Evolutionary conservation across 1,140 invertebrate species (phyloP).

Genomic region (Hermetia illucens): DNA sequence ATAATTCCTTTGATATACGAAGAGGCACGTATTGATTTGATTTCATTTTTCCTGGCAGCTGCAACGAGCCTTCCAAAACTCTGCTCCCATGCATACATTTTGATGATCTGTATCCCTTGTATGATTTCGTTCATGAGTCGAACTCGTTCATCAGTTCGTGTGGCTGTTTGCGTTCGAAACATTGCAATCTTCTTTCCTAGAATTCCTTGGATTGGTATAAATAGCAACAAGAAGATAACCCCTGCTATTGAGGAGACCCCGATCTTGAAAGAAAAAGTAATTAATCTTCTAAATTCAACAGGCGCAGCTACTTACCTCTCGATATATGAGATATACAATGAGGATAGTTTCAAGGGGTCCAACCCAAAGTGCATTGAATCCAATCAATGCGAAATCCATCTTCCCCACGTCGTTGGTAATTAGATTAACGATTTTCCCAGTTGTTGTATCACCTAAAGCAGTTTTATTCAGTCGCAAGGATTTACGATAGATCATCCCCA

Average conservation of each 20-base stretch:
- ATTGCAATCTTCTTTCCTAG: conserved; percentile 48
- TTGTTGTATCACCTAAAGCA: conserved; percentile 54
- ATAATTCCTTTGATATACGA: conserved; percentile 52
- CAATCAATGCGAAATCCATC: conserved; percentile 38
- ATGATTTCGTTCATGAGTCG: too few species aligned
- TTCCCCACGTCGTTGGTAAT: conserved; percentile 69
- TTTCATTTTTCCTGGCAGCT: conserved; percentile 36
- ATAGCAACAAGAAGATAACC: conserved; percentile 53
- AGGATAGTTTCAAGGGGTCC: conserved; percentile 55
- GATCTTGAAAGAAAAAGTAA: conserved; percentile 43
- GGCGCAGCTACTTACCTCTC: conserved; percentile 27
- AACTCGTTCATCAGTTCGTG: conserved; percentile 61
- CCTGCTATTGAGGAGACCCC: conserved; percentile 56
- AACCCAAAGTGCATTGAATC: conserved; percentile 51
- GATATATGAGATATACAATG: conserved; percentile 47
- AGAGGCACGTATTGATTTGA: conserved; percentile 23
- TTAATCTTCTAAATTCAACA: conserved; percentile 50
- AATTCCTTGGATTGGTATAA: conserved; percentile 24
- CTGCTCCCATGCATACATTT: conserved; percentile 78
- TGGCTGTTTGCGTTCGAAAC: conserved; percentile 48
- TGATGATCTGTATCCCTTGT: conserved; percentile 65
- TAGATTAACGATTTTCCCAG: conserved; percentile 75
- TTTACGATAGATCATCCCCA: conserved; percentile 49
- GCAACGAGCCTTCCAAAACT: conserved; percentile 55
- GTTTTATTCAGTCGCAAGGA: conserved; percentile 39